phyloP scores from a whole-genome alignment of 2,888 invertebrate species.

The Esperia sulphurella region DNA sequence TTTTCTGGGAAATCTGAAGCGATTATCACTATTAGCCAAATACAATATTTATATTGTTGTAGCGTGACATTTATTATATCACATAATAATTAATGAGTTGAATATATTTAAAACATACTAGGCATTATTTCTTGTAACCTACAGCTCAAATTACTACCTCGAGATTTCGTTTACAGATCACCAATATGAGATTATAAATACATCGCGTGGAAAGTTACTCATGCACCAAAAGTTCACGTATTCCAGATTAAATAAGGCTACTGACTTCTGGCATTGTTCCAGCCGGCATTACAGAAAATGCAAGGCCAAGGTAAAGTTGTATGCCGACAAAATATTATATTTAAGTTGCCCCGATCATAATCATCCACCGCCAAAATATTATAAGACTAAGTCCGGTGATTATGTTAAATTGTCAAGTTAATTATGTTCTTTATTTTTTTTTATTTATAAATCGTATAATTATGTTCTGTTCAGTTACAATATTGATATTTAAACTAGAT shows the following conservation, averaged over 20 bases:
- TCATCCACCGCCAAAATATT: not conserved
- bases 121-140: too few relatives aligned
- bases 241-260: not conserved
- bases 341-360: not conserved
- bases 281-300: not conserved
- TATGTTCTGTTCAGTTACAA: too few relatives aligned
- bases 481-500: too few relatives aligned
- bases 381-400: not conserved
- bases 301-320: not conserved
- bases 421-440: too few relatives aligned
- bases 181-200: not conserved
- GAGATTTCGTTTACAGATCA: not conserved
- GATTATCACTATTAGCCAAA: too few relatives aligned
- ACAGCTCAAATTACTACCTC: too few relatives aligned
- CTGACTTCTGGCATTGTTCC: not conserved
- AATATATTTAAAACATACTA: too few relatives aligned
- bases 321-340: not conserved
- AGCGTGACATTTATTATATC: too few relatives aligned
- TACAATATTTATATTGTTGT: too few relatives aligned
- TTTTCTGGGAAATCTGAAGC: too few relatives aligned
- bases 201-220: not conserved
- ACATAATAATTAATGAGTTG: too few relatives aligned
- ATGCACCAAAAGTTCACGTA: not conserved
- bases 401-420: not conserved
- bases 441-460: too few relatives aligned